These are phyloP conservation scores for Polypterus bichir DNA, from an alignment of 2,113 vertebrate species.

Conservation along the genomic window DNA sequence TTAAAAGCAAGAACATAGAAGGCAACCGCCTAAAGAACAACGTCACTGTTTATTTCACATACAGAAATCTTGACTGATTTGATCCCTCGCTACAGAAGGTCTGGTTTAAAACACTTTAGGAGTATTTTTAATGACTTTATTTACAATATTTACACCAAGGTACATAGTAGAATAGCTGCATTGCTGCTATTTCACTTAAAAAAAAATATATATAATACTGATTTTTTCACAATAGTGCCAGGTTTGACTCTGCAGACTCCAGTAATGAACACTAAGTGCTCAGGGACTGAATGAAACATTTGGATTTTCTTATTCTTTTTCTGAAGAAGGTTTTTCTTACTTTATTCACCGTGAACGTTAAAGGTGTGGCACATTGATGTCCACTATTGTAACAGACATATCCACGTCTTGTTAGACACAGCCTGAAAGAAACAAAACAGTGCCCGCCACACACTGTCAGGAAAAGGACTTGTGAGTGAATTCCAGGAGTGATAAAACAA, in stretches of 20 bases:
- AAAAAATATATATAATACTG: slow-evolving; percentile 12
- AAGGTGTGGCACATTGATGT: too few relatives aligned
- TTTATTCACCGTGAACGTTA: too few relatives aligned
- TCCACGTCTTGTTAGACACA: too few relatives aligned
- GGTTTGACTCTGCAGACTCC: background rate
- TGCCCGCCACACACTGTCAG: too few relatives aligned
- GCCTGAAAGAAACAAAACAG: too few relatives aligned
- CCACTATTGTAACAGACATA: too few relatives aligned
- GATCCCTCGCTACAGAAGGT: slow-evolving; percentile 66
- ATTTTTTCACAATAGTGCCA: background rate
- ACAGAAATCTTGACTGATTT: slow-evolving; percentile 67
- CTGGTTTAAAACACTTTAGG: slow-evolving; percentile 60
- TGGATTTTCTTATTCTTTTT: background rate
- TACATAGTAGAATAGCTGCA: slow-evolving; percentile 30
- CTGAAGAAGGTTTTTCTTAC: background rate
- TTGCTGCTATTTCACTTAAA: slow-evolving; percentile 33
- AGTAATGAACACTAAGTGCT: background rate
- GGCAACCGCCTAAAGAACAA: background rate
- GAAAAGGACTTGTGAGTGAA: too few relatives aligned
- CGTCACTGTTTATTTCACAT: slow-evolving; percentile 45
- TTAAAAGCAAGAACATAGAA: background rate
- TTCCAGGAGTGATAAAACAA: too few relatives aligned
- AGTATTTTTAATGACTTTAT: slow-evolving; percentile 52
- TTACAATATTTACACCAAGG: slow-evolving; percentile 74
- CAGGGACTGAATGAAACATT: background rate